Evolutionary conservation across 2,113 vertebrate genomes (phyloP).

Genomic region (Varanus komodoensis): DNA sequence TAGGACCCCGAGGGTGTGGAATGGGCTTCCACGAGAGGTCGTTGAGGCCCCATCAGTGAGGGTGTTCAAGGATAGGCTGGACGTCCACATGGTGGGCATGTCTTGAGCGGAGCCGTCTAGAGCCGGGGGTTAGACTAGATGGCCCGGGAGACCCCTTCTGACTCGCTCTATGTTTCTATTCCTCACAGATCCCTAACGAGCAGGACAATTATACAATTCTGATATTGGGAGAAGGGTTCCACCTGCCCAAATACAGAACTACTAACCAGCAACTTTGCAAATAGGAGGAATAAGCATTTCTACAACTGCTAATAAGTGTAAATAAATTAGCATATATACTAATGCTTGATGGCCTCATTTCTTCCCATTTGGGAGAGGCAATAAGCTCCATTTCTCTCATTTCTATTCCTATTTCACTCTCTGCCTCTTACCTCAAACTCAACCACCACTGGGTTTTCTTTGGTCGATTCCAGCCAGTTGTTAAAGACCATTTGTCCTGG

Average conservation of each 20-base stretch:
- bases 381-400: not conserved
- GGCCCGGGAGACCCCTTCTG: too few species aligned
- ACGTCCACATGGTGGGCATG: too few species aligned
- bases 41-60: too few species aligned
- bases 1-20: too few species aligned
- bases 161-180: too few species aligned
- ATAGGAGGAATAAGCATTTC: not conserved
- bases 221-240: not conserved
- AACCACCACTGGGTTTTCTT: constrained; percentile 86
- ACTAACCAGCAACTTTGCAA: not conserved
- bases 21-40: too few species aligned
- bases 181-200: not conserved
- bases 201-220: not conserved
- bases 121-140: too few species aligned
- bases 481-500: constrained; percentile 75
- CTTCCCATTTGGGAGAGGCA: not conserved
- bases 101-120: too few species aligned
- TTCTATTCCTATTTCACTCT: not conserved
- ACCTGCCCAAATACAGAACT: not conserved
- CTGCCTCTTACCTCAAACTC: constrained; percentile 82
- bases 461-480: constrained; percentile 87
- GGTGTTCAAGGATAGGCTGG: too few species aligned
- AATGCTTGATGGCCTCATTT: not conserved
- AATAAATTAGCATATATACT: not conserved
- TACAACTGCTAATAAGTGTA: not conserved